These are phyloP conservation scores for Aythya baeri DNA, from an alignment of 2,113 vertebrate genomes.

Conservation along the genomic window DNA sequence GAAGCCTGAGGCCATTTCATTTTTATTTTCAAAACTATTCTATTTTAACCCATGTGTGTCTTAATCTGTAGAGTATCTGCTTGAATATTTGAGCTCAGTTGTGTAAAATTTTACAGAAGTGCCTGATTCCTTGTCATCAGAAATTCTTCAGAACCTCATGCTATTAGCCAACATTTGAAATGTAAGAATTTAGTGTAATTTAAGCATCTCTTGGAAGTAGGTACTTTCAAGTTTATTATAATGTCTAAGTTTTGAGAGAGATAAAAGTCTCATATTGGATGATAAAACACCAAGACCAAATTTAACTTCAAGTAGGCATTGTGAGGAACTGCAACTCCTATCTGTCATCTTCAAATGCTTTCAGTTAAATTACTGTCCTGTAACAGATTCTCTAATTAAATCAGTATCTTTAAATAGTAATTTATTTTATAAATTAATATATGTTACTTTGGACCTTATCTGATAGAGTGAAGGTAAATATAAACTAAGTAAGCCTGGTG, in stretches of 20 bases:
- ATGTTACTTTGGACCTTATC: background rate
- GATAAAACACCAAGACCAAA: background rate
- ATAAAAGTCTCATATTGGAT: background rate
- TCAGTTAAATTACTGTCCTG: background rate
- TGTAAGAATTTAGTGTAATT: background rate
- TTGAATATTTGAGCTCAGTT: background rate
- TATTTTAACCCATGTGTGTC: background rate
- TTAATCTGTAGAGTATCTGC: background rate
- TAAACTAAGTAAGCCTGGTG: background rate
- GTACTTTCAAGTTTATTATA: background rate
- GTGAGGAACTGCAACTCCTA: background rate
- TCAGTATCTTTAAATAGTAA: background rate
- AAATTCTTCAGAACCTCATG: constrained; percentile 17
- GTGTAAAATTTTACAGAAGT: background rate
- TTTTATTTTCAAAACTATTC: background rate
- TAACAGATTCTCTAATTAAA: background rate
- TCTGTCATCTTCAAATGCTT: background rate
- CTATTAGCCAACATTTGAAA: background rate
- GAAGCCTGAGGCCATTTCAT: background rate
- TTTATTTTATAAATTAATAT: background rate
- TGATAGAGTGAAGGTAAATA: background rate
- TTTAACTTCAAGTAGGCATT: background rate
- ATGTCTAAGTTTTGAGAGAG: background rate
- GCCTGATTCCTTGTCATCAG: background rate
- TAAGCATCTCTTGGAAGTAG: background rate